A percentile compares a stretch with the other conserved stretches of the same genome.
Evolutionary conservation across 2,888 invertebrate species (phyloP).

Genomic region (Deroplatys truncata): DNA sequence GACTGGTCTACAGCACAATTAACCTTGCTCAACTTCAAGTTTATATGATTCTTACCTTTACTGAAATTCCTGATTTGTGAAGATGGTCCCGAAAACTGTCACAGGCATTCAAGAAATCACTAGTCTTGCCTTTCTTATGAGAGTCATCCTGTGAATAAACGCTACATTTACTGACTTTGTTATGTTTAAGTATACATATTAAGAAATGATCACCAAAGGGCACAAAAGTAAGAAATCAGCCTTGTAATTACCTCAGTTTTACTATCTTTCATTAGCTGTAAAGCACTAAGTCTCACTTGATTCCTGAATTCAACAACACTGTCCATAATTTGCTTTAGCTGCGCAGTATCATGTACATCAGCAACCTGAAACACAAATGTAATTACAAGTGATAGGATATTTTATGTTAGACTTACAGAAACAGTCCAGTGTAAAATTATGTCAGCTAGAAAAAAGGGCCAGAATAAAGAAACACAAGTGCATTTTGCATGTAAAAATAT

Average conservation of each 20-base stretch:
- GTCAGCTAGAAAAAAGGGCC: too few relatives aligned
- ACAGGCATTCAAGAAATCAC: background rate
- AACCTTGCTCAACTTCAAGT: too few relatives aligned
- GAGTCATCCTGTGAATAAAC: background rate
- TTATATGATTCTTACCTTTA: background rate
- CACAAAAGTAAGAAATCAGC: background rate
- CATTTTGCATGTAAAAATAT: too few relatives aligned
- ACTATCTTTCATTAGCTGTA: background rate
- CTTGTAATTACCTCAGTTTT: background rate
- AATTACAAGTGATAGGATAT: background rate
- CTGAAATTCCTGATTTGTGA: background rate
- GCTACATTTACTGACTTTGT: too few relatives aligned
- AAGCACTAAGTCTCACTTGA: constrained; percentile 31
- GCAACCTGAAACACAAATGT: background rate
- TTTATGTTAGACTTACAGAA: too few relatives aligned
- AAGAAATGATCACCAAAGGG: background rate
- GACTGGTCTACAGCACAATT: too few relatives aligned
- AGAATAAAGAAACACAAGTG: too few relatives aligned
- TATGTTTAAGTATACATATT: too few relatives aligned
- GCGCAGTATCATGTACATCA: background rate
- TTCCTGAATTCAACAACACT: constrained; percentile 31
- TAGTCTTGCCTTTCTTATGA: background rate
- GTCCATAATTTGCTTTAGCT: constrained; percentile 30
- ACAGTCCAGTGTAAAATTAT: too few relatives aligned
- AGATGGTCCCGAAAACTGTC: background rate